phyloP scores from a whole-genome alignment of 1,140 invertebrate species.

The Oreohelix idahoensis region DNA sequence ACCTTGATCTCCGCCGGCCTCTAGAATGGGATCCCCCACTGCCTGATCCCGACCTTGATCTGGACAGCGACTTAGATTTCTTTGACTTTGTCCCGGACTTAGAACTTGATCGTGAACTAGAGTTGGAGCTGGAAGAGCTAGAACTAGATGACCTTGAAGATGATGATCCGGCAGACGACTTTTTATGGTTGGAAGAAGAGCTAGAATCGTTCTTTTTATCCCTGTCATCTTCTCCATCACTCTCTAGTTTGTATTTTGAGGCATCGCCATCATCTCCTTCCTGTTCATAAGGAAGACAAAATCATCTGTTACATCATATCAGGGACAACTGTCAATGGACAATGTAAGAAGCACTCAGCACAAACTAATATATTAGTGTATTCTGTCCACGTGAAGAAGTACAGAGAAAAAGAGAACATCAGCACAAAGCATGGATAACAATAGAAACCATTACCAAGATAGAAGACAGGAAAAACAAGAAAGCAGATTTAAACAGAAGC shows the following conservation, averaged over 20 bases:
- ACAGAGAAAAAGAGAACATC: no score
- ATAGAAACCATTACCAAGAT: no score
- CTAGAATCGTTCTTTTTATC: constrained; percentile 29
- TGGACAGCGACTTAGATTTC: constrained; percentile 26
- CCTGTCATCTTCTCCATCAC: constrained; percentile 52
- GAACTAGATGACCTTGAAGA: constrained; percentile 59
- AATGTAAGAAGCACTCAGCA: background rate
- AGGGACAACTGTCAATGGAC: no score
- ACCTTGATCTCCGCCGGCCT: constrained; percentile 46
- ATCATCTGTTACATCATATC: no score
- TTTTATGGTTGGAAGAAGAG: constrained; percentile 12
- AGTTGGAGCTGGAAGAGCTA: constrained; percentile 52
- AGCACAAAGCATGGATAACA: no score
- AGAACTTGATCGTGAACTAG: constrained; percentile 48
- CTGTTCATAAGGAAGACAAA: background rate
- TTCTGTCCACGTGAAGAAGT: no score
- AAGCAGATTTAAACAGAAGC: no score
- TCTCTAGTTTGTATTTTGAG: constrained; percentile 86
- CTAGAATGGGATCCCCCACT: constrained; percentile 39
- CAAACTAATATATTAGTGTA: no score
- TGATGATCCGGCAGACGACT: constrained; percentile 37
- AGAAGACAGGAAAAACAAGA: no score
- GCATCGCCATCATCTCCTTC: constrained; percentile 76
- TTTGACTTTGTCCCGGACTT: constrained; percentile 37
- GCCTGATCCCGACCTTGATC: background rate